phyloP scores from a whole-genome alignment of 2,797 vertebrate genomes.

The Scomberomorus guttatus region DNA sequence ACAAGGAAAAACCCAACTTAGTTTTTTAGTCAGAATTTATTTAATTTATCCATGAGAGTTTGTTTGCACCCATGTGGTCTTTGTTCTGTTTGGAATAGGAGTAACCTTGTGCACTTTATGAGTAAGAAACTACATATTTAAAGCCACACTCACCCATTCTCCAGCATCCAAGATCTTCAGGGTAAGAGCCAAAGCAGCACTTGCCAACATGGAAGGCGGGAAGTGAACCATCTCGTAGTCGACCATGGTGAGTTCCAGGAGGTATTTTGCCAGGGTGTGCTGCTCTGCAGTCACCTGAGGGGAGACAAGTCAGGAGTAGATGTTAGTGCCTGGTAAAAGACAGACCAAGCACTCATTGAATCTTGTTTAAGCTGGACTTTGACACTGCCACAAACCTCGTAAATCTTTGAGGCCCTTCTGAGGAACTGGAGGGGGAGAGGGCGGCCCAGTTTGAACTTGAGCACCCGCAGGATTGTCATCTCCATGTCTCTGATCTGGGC shows the following conservation, averaged over 20 bases:
- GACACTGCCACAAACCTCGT: slow-evolving; percentile 71
- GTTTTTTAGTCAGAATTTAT: too few relatives aligned
- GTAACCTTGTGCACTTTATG: too few relatives aligned
- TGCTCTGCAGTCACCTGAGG: slow-evolving; percentile 85
- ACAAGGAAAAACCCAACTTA: too few relatives aligned
- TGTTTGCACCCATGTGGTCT: too few relatives aligned
- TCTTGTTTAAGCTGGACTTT: fast-evolving
- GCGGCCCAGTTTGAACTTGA: slow-evolving; percentile 85
- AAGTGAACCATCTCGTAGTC: slow-evolving; percentile 92
- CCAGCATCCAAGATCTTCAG: slow-evolving; percentile 86
- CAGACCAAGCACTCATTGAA: fast-evolving
- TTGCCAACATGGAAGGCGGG: slow-evolving; percentile 88
- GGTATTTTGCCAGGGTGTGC: slow-evolving; percentile 88
- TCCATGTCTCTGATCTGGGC: slow-evolving; percentile 88
- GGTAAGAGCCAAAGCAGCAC: slow-evolving; percentile 88
- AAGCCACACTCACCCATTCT: slow-evolving; percentile 82
- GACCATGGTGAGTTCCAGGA: slow-evolving; percentile 90
- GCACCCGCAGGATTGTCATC: slow-evolving; percentile 82
- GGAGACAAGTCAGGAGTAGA: fast-evolving
- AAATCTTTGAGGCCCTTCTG: slow-evolving; percentile 86
- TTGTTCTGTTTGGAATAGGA: too few relatives aligned
- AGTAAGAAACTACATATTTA: too few relatives aligned
- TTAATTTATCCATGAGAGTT: too few relatives aligned
- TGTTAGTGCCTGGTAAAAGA: fast-evolving
- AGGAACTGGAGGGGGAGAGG: slow-evolving; percentile 88